Conservation (phyloP, 1,140 invertebrate genomes). For the Philotrypesis tridentata region DNA sequence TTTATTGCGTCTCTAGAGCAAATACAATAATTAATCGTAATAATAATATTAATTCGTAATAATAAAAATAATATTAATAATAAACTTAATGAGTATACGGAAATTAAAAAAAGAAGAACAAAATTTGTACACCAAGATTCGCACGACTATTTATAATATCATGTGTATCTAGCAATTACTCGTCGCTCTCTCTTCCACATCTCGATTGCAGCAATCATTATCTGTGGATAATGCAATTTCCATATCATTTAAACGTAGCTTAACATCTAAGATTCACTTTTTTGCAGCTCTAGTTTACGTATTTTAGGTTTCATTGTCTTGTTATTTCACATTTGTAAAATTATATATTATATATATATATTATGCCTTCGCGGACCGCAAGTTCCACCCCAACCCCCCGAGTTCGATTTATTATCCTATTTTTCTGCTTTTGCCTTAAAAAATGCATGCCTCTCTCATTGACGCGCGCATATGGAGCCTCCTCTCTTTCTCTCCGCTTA, state of each 20-base stretch:
- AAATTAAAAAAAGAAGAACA: slow-evolving; percentile 39
- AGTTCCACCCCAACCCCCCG: slow-evolving; percentile 19
- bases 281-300: slow-evolving; percentile 61
- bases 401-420: neutral
- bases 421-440: slow-evolving; percentile 19
- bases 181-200: slow-evolving; percentile 39
- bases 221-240: slow-evolving; percentile 35
- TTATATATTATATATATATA: slow-evolving; percentile 18
- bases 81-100: slow-evolving; percentile 43
- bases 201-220: slow-evolving; percentile 46
- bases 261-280: slow-evolving; percentile 47
- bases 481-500: slow-evolving; percentile 35
- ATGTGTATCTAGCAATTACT: slow-evolving; percentile 43
- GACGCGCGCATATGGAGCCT: slow-evolving; percentile 3
- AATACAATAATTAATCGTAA: slow-evolving; percentile 43
- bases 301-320: slow-evolving; percentile 58
- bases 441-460: slow-evolving; percentile 37
- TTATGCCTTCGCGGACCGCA: slow-evolving; percentile 35
- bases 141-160: slow-evolving; percentile 49
- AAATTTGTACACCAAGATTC: slow-evolving; percentile 51
- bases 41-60: slow-evolving; percentile 37
- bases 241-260: slow-evolving; percentile 40
- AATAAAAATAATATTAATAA: slow-evolving; percentile 31
- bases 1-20: slow-evolving; percentile 53
- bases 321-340: slow-evolving; percentile 38